These are phyloP conservation scores for Ephialtes manifestator DNA, from an alignment of 2,888 invertebrate species.

Conservation along the genomic window DNA sequence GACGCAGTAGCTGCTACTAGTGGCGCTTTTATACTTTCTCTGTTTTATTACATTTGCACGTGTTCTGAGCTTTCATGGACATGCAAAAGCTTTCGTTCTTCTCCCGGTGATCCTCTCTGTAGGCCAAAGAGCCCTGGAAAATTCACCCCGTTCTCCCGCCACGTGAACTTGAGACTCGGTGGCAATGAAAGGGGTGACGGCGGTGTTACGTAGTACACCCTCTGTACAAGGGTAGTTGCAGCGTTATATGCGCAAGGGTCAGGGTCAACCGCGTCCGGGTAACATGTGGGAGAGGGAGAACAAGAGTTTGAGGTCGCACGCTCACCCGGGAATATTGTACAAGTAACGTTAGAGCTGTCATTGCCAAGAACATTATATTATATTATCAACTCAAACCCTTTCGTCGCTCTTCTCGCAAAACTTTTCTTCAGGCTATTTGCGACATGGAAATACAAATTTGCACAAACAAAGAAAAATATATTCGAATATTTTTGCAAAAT, in stretches of 20 bases:
- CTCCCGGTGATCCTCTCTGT: constrained; percentile 22
- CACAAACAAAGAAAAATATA: too few relatives aligned
- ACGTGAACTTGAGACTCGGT: constrained; percentile 72
- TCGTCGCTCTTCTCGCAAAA: not conserved
- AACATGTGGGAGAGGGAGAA: constrained; percentile 55
- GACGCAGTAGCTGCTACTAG: not conserved
- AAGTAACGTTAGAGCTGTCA: constrained; percentile 37
- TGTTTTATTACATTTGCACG: constrained; percentile 3
- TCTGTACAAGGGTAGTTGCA: constrained; percentile 59
- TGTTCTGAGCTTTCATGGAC: not conserved
- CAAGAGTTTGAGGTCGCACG: constrained; percentile 68
- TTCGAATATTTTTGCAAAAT: too few relatives aligned
- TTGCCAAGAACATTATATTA: constrained; percentile 14
- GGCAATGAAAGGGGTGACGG: constrained; percentile 60
- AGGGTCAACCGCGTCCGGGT: constrained; percentile 65
- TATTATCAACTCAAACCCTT: not conserved
- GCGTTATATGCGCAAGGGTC: constrained; percentile 67
- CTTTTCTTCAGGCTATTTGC: not conserved
- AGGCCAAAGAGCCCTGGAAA: constrained; percentile 11
- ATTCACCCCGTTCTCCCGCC: not conserved
- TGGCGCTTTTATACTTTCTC: not conserved
- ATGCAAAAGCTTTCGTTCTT: constrained; percentile 24
- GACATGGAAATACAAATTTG: not conserved
- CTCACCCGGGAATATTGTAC: constrained; percentile 62
- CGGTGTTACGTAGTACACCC: constrained; percentile 37